Percentiles rank a stretch among this genome's conserved stretches.
These are phyloP conservation scores for Channallabes apus DNA, from an alignment of 2,797 vertebrate species.

Conservation along the genomic window DNA sequence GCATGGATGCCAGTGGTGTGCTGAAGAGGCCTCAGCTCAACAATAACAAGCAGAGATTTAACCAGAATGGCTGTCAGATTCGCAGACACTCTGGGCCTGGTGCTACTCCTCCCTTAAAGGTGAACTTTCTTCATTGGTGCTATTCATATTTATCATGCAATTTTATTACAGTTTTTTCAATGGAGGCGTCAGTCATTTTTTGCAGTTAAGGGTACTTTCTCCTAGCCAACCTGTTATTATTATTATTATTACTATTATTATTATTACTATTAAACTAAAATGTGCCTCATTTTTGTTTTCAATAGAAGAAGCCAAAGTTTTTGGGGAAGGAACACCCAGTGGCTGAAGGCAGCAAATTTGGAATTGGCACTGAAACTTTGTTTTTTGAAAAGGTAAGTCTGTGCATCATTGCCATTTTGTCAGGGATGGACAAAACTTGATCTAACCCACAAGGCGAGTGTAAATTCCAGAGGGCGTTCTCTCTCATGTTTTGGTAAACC, in stretches of 20 bases:
- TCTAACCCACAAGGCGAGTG: not conserved
- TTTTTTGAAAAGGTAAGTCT: slow-evolving; percentile 94
- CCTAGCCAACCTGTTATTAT: not conserved
- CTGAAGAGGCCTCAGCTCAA: slow-evolving; percentile 94
- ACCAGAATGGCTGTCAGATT: slow-evolving; percentile 93
- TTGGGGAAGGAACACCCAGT: slow-evolving; percentile 88
- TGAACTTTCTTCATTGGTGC: slow-evolving; percentile 34
- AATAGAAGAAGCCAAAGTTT: slow-evolving; percentile 95
- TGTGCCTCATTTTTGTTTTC: not conserved
- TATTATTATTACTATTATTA: not conserved
- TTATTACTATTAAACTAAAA: too few relatives aligned
- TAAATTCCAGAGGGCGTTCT: not conserved
- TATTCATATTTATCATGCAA: not conserved
- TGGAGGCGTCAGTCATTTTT: not conserved
- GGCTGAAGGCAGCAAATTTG: slow-evolving; percentile 90
- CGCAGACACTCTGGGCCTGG: slow-evolving; percentile 85
- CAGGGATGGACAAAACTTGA: not conserved
- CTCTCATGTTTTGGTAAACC: not conserved
- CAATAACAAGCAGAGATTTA: slow-evolving; percentile 92
- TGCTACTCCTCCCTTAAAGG: slow-evolving; percentile 79
- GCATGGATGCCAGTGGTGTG: slow-evolving; percentile 92
- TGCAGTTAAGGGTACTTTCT: not conserved
- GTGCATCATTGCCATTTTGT: not conserved
- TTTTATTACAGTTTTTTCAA: not conserved
- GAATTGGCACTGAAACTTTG: slow-evolving; percentile 92